Base-by-base conservation (phyloP, 2,113 vertebrate genomes). In the Stigmatopora nigra region DNA sequence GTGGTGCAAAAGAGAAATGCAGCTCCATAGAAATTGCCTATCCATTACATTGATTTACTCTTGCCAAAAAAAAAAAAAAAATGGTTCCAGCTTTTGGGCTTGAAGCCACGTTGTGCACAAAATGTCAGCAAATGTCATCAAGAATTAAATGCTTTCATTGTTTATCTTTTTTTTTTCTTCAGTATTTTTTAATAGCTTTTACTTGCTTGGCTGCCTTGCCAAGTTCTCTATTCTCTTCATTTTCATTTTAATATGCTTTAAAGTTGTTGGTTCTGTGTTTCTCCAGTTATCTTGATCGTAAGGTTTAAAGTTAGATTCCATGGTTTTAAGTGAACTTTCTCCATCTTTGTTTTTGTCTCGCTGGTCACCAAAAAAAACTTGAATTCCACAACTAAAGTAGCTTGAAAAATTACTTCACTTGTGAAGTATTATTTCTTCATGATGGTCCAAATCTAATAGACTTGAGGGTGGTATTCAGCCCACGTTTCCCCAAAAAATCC, bases 61-160 rank as follows among this genome's bases (percentile, higher is more conserved):
- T 20, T 55, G 20, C 52, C 22, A 15, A 19, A 22, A n/a, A n/a
- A n/a, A n/a, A n/a, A n/a, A n/a, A n/a, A n/a, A n/a, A n/a, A 56
- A 4, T 55, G 11, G 13, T 14, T 19, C 51, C 3, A 5, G 19
- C 10, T 53, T 22, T 20, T 56, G 53, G 14, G 7, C 22, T 25
- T 5, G 25, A 15, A 44, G n/a, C 38, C 59, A 8, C n/a, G 11
- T 56, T 70, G 36, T 70, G 47, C 63, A 52, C 59, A 72, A 77
- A 85, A 81, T 82, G 76, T 77, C 79, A 80, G 58, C 59, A 44
- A 61, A 61, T 61, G 59, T 61, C 59, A 61, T 22, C 60, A 73
- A 58, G 57, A 46, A 78, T 82, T 69, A 82, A 70, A 53, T n/a
- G 46, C 62, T 52, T 77, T 78, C 74, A 83, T 83, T 71, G 71